Base-by-base conservation (phyloP, 2,888 invertebrate genomes). In the Hoplodrina ambigua region DNA sequence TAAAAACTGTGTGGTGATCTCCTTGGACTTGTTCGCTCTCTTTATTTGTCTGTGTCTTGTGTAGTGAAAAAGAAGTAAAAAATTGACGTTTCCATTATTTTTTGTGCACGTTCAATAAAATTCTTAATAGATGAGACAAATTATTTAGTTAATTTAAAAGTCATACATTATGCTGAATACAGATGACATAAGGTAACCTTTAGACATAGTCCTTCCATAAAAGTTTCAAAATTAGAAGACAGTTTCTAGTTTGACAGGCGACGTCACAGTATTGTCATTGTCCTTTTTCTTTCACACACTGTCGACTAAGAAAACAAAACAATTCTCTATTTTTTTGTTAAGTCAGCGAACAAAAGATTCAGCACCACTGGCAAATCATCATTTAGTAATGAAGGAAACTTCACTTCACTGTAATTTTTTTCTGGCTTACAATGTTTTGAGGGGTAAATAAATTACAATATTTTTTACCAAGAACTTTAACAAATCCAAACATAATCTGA, bases 371-470 rank as follows among this genome's bases (percentile, higher is more conserved):
- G 13, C 10, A 20, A 17, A 69, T 49, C 49, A 69, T 49, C 49
- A 41, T 55, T 50, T 69, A 56, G 15, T 33, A 44, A 64, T 46
- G 11, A 69, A 71, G 1, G 15, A 15, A 56, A 44, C 25, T 55
- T 50, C 33, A 46, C 8, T 54, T 55, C 25, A 15, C 33, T 46
- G n/a, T 37, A 11, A 41, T 13, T 33, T 19, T 76, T 69, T 44
- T 55, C 17, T 37, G n/a, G 17, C 7, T 49, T 4, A n/a, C 33
- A 69, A 19, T 70, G 2, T 70, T 69, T 56, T n/a, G 25, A 66
- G n/a, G 46, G 75, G 46, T 75, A 54, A 66, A 66, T 64, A 54
- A 49, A 65, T 60, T 33, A 52, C 15, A 20, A n/a, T 15, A 15
- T 30, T 41, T 30, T 33, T 44, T 17, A 0, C 5, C 2, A 25